Evolutionary conservation across 2,888 invertebrate genomes (phyloP).

Genomic region (Orthosia incerta): DNA sequence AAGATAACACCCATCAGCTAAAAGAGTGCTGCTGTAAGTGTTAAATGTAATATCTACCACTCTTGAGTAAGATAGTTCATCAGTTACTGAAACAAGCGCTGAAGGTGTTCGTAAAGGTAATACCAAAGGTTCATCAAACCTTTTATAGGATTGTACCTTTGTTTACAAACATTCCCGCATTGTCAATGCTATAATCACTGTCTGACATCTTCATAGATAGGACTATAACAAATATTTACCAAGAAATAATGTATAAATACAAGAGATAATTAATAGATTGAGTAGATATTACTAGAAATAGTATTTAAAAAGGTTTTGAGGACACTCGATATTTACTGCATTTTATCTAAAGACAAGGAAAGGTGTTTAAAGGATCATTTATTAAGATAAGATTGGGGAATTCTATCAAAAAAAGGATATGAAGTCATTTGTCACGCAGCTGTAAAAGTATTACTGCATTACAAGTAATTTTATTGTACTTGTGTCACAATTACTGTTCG

Average conservation of each 20-base stretch:
- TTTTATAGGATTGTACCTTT: conserved; percentile 3
- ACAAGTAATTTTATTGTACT: conserved; percentile 33
- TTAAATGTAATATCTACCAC: background rate
- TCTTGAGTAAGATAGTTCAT: background rate
- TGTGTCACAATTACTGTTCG: background rate
- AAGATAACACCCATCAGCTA: background rate
- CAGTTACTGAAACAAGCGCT: background rate
- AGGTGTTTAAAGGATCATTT: conserved; percentile 12
- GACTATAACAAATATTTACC: conserved; percentile 34
- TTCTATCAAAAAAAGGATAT: conserved; percentile 23
- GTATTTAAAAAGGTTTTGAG: conserved; percentile 36
- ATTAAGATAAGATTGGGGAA: conserved; percentile 20
- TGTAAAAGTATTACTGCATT: conserved; percentile 40
- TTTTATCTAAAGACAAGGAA: conserved; percentile 10
- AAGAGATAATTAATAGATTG: conserved; percentile 37
- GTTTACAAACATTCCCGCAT: conserved; percentile 35
- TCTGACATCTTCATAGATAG: conserved; percentile 32
- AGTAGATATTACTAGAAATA: conserved; percentile 37
- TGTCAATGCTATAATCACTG: conserved; percentile 33
- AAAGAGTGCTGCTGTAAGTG: background rate
- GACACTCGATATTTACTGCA: conserved; percentile 12
- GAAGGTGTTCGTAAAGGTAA: background rate
- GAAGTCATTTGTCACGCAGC: conserved; percentile 18
- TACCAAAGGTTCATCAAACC: conserved; percentile 23
- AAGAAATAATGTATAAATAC: conserved; percentile 48